Conservation (phyloP, 2,888 invertebrate genomes). For the Liodrosophila aerea region DNA sequence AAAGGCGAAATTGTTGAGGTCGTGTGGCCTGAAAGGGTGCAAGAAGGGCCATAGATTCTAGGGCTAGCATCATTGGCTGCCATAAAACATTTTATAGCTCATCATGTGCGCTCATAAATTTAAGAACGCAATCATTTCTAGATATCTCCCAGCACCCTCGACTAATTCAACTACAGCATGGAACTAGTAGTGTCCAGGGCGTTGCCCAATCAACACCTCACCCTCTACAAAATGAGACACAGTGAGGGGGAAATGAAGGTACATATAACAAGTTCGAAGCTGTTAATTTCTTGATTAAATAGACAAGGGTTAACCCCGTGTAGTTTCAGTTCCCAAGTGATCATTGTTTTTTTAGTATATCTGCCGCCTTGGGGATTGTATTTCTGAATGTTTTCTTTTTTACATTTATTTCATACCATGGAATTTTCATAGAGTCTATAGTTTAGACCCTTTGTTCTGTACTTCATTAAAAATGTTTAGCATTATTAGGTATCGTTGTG, state of each 20-base stretch:
- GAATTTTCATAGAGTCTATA: slow-evolving; percentile 2
- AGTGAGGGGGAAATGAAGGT: neutral
- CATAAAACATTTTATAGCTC: slow-evolving; percentile 78
- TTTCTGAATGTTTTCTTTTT: neutral
- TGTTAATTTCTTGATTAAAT: slow-evolving; percentile 70
- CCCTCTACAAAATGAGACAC: slow-evolving; percentile 19
- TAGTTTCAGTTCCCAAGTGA: slow-evolving; percentile 37
- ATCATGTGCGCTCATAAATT: slow-evolving; percentile 76
- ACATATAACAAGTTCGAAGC: slow-evolving; percentile 64
- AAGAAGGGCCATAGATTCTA: slow-evolving; percentile 10
- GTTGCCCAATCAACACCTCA: slow-evolving; percentile 78
- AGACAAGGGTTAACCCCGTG: slow-evolving; percentile 16
- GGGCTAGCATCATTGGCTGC: slow-evolving; percentile 34
- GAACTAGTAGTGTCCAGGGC: slow-evolving; percentile 59
- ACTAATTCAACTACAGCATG: slow-evolving; percentile 9
- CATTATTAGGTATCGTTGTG: slow-evolving; percentile 56
- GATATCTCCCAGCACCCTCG: slow-evolving; percentile 7
- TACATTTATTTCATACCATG: neutral
- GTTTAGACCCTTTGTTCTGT: slow-evolving; percentile 32
- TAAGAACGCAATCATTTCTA: slow-evolving; percentile 65
- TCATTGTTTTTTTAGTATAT: slow-evolving; percentile 39
- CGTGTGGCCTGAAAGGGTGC: slow-evolving; percentile 45
- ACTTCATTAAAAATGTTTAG: slow-evolving; percentile 73
- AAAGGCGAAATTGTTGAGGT: slow-evolving; percentile 71
- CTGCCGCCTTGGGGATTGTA: neutral